Percentiles rank a stretch among this genome's conserved stretches.
Evolutionary conservation across 2,113 vertebrate species (phyloP).

Genomic region (Aphyosemion australe): DNA sequence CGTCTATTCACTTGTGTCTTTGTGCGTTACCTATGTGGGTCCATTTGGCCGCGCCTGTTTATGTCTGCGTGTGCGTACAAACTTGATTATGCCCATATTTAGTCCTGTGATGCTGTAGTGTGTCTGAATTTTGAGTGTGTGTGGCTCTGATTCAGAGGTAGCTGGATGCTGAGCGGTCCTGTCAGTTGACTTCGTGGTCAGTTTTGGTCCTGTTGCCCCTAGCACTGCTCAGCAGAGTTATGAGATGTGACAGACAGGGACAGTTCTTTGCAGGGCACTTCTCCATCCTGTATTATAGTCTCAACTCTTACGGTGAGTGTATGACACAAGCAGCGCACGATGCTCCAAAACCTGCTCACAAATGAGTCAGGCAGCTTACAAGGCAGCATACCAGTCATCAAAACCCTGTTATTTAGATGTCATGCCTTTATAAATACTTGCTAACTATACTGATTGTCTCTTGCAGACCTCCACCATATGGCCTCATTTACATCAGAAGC

Average conservation of each 20-base stretch:
- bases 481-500: constrained; percentile 4
- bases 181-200: constrained; percentile 79
- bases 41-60: constrained; percentile 9
- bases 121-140: constrained; percentile 32
- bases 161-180: constrained; percentile 70
- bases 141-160: constrained; percentile 36
- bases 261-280: constrained; percentile 56
- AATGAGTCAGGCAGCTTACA: constrained; percentile 28
- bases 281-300: constrained; percentile 32
- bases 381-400: constrained; percentile 36
- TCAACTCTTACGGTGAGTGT: constrained; percentile 40
- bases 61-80: constrained; percentile 27
- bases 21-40: constrained; percentile 21
- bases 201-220: constrained; percentile 65
- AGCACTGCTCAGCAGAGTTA: constrained; percentile 57
- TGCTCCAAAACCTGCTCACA: constrained; percentile 23
- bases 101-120: constrained; percentile 11
- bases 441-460: constrained; percentile 12
- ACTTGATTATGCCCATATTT: constrained; percentile 21
- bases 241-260: constrained; percentile 71
- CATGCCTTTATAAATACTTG: neutral
- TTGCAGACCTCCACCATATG: constrained; percentile 2
- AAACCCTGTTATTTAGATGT: constrained; percentile 18
- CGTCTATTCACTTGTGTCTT: constrained; percentile 46
- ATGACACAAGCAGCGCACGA: constrained; percentile 29